A percentile compares a stretch with the other conserved stretches of the same genome.
phyloP scores from a whole-genome alignment of 1,140 invertebrate genomes.

The Lepidurus couesii region DNA sequence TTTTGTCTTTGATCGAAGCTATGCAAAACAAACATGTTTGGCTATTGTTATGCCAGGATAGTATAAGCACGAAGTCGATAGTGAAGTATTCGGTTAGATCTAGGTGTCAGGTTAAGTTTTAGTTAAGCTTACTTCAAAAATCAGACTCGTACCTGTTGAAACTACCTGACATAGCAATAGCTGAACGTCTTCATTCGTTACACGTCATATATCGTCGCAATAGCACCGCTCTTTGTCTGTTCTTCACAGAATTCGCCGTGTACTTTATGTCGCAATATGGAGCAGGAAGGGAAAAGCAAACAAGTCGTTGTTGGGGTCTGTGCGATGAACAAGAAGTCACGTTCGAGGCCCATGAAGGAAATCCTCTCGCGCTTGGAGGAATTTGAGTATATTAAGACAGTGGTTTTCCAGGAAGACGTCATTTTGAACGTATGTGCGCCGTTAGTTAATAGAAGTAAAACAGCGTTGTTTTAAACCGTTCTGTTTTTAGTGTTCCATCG shows the following conservation, averaged over 20 bases:
- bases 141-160: too few relatives aligned
- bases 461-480: neutral
- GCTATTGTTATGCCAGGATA: too few relatives aligned
- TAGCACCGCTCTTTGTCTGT: slow-evolving; percentile 33
- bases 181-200: neutral
- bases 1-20: too few relatives aligned
- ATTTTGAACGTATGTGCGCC: slow-evolving; percentile 67
- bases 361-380: slow-evolving; percentile 89
- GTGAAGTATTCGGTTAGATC: too few relatives aligned
- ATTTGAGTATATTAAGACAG: slow-evolving; percentile 91
- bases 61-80: too few relatives aligned
- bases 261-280: slow-evolving; percentile 25
- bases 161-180: neutral
- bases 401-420: slow-evolving; percentile 88
- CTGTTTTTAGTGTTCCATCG: slow-evolving; percentile 73
- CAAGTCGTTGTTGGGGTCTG: slow-evolving; percentile 93
- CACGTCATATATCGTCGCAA: slow-evolving; percentile 19
- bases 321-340: slow-evolving; percentile 97
- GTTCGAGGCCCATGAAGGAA: slow-evolving; percentile 98
- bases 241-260: slow-evolving; percentile 30
- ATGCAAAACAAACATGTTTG: too few relatives aligned
- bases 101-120: neutral
- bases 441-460: neutral
- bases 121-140: neutral
- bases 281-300: slow-evolving; percentile 48